phyloP scores from a whole-genome alignment of 2,113 vertebrate species.

The Rhabdomys dilectus region DNA sequence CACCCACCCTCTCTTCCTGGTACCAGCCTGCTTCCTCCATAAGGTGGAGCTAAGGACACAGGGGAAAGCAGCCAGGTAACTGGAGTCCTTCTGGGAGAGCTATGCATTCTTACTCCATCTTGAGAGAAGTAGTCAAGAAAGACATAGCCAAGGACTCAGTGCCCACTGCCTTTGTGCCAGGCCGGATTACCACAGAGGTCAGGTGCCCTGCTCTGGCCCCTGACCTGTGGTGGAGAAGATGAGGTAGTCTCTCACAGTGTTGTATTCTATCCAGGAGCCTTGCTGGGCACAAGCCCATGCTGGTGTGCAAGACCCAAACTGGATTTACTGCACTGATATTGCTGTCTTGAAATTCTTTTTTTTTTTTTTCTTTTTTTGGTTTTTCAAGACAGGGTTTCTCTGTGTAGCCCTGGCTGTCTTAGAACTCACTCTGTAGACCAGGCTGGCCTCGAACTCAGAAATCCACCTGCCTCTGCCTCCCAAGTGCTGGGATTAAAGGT shows the following conservation, averaged over 20 bases:
- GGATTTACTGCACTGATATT: not conserved
- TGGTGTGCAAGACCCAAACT: accelerated
- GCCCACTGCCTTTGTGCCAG: not conserved
- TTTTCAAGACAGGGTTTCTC: too few relatives aligned
- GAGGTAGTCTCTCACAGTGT: not conserved
- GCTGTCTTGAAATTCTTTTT: not conserved
- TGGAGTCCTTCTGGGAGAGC: not conserved
- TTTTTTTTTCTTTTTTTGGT: too few relatives aligned
- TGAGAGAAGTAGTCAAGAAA: not conserved
- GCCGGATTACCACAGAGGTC: not conserved
- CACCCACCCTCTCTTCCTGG: not conserved
- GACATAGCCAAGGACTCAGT: too few relatives aligned
- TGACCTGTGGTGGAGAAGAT: not conserved
- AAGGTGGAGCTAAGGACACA: not conserved
- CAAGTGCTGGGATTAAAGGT: too few relatives aligned
- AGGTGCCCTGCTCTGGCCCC: not conserved
- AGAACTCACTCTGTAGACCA: too few relatives aligned
- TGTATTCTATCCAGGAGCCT: accelerated
- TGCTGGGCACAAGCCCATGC: accelerated
- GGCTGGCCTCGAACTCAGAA: too few relatives aligned
- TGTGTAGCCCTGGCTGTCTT: too few relatives aligned
- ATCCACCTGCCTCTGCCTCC: too few relatives aligned
- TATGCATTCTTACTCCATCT: not conserved
- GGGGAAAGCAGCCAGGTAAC: not conserved
- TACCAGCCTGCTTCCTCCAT: not conserved